Conservation (phyloP, 2,113 vertebrate species). For the Syngnathus typhle region DNA sequence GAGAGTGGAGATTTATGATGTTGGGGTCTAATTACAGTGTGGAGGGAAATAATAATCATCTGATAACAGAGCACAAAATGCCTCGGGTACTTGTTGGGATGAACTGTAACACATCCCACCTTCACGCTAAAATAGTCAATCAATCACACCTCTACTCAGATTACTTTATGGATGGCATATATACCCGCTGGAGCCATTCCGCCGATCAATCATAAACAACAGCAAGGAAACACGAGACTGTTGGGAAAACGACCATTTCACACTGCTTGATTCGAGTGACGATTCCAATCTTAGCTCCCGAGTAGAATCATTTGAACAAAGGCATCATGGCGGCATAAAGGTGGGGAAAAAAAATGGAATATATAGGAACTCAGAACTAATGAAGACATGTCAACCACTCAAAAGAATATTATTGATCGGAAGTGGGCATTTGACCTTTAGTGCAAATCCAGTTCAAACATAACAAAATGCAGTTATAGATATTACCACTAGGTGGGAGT, state of each 20-base stretch:
- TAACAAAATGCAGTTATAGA: background rate
- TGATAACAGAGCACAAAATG: constrained; percentile 42
- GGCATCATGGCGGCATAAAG: background rate
- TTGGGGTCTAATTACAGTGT: constrained; percentile 49
- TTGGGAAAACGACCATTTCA: too few species aligned
- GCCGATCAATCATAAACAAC: background rate
- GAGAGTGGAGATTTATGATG: constrained; percentile 25
- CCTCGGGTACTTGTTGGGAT: constrained; percentile 31
- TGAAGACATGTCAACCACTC: background rate
- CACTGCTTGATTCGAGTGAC: background rate
- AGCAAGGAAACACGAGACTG: background rate
- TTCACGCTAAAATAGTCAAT: constrained; percentile 11
- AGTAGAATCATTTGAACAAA: background rate
- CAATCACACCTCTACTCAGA: constrained; percentile 9
- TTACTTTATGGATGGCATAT: background rate
- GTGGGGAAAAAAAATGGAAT: background rate
- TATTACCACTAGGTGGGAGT: background rate
- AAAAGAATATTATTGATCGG: background rate
- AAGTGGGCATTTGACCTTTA: background rate
- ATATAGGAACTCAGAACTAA: too few species aligned
- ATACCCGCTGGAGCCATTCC: constrained; percentile 2
- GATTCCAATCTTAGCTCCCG: background rate
- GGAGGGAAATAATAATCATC: constrained; percentile 51
- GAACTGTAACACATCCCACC: constrained; percentile 2
- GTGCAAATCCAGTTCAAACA: background rate